Evolutionary conservation across 2,888 invertebrate genomes (phyloP), one percentile per base, ranked within the genome.

Genomic region (Eulithis prunata): DNA sequence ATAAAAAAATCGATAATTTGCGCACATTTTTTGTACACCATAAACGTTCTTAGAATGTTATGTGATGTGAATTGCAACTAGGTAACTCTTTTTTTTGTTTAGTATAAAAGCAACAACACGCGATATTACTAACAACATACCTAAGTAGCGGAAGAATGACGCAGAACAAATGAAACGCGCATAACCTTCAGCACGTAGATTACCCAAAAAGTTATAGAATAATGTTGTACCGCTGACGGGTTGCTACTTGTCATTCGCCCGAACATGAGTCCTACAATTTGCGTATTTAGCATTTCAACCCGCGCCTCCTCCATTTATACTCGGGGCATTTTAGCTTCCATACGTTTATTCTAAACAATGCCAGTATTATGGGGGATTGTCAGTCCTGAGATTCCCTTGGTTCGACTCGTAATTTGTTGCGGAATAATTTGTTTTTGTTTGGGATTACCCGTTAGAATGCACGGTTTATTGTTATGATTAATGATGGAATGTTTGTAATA

Each of bases 301-400:
- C 53, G 64, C 57, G 53, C 28, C 54, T 51, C 55, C 46, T 45
- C 45, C 58, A 59, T 62, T 56, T 66, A 66, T 62, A 8, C 47
- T 14, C 14, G 47, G 47, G 58, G 55, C 13, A 51, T 57, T 61
- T 61, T 43, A 57, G 51, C 57, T 43, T 36, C 41, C 51, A 52
- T 62, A 46, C 51, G 59, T 62, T 58, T 45, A 66, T 61, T 49
- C 38, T 59, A 56, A 64, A 62, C 57, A 57, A 63, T 58, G 38
- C 46, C 54, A 41, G 53, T 28, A 38, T 53, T 59, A 64, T 38
- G 46, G 53, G 47, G 57, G 57, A 53, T 63, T 52, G 63, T 56
- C 52, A 12, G 62, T 51, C n/a, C 46, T 47, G 41, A 58, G 57
- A 63, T 63, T 57, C 52, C 36, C 49, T 43, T 45, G 57, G 52